These are phyloP conservation scores for Scolopax mira DNA, from an alignment of 2,113 vertebrate genomes.

Conservation along the genomic window DNA sequence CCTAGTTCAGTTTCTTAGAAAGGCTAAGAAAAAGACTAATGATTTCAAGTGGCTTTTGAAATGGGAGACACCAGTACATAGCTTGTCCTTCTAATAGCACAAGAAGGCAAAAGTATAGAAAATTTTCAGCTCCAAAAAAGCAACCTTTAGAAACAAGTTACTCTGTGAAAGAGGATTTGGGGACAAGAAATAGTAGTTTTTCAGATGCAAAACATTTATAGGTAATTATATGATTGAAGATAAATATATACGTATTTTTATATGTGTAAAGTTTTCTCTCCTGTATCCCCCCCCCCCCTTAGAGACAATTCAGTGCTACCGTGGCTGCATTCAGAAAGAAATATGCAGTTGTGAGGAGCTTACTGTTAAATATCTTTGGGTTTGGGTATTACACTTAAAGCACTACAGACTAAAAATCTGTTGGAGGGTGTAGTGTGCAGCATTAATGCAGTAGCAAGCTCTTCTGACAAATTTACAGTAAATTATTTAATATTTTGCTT, in stretches of 20 bases:
- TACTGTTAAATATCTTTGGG: background rate
- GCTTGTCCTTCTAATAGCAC: background rate
- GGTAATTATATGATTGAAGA: background rate
- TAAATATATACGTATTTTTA: background rate
- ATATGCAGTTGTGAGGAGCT: background rate
- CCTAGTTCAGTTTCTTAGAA: background rate
- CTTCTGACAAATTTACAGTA: background rate
- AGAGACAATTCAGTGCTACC: background rate
- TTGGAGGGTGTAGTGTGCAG: background rate
- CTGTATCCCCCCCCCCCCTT: fast-evolving
- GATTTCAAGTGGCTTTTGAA: background rate
- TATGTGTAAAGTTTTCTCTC: background rate
- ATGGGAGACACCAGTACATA: background rate
- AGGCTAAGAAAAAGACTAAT: background rate
- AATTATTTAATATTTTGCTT: background rate
- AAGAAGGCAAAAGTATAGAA: background rate
- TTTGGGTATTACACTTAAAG: background rate
- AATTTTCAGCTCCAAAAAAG: background rate
- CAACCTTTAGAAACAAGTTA: background rate
- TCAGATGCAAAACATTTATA: background rate
- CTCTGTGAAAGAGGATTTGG: background rate
- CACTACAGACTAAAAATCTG: background rate
- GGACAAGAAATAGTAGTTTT: background rate
- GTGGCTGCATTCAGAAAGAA: background rate
- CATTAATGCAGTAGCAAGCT: background rate